Percentiles rank a stretch among this genome's conserved stretches.
These are phyloP conservation scores for Lutjanus erythropterus DNA, from an alignment of 2,113 vertebrate genomes.

Conservation along the genomic window DNA sequence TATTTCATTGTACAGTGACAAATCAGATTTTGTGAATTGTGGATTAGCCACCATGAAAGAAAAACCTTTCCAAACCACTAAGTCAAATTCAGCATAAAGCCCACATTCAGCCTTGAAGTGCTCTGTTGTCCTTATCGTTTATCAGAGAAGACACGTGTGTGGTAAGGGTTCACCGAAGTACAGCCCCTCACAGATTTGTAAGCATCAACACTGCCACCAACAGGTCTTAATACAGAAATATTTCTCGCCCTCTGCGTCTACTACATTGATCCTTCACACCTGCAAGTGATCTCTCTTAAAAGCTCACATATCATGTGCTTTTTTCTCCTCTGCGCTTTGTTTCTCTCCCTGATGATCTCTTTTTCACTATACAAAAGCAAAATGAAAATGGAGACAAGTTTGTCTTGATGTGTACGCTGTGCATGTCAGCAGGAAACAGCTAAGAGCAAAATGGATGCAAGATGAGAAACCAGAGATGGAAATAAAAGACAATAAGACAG, in stretches of 20 bases:
- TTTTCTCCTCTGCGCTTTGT: not conserved
- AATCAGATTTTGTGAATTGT: constrained; percentile 28
- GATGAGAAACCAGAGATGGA: constrained; percentile 25
- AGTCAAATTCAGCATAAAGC: constrained; percentile 62
- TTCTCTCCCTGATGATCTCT: not conserved
- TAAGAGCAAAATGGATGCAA: constrained; percentile 26
- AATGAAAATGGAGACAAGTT: constrained; percentile 1
- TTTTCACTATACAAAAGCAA: not conserved
- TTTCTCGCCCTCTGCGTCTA: not conserved
- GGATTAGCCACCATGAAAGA: constrained; percentile 50
- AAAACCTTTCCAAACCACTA: constrained; percentile 40
- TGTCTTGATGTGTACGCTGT: constrained; percentile 10
- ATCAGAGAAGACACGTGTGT: constrained; percentile 47
- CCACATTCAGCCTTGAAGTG: constrained; percentile 44
- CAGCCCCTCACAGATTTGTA: constrained; percentile 21
- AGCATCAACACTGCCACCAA: constrained; percentile 77
- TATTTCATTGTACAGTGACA: constrained; percentile 26
- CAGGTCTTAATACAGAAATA: constrained; percentile 34
- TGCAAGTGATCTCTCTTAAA: not conserved
- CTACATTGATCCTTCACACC: not conserved
- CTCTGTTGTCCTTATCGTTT: constrained; percentile 58
- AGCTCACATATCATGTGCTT: not conserved
- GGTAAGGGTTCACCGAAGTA: constrained; percentile 31
- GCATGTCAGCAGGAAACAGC: constrained; percentile 6
- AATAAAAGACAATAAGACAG: constrained; percentile 17